These are phyloP conservation scores for Anisognathus igniventris DNA, from an alignment of 2,797 vertebrate genomes.

Conservation along the genomic window DNA sequence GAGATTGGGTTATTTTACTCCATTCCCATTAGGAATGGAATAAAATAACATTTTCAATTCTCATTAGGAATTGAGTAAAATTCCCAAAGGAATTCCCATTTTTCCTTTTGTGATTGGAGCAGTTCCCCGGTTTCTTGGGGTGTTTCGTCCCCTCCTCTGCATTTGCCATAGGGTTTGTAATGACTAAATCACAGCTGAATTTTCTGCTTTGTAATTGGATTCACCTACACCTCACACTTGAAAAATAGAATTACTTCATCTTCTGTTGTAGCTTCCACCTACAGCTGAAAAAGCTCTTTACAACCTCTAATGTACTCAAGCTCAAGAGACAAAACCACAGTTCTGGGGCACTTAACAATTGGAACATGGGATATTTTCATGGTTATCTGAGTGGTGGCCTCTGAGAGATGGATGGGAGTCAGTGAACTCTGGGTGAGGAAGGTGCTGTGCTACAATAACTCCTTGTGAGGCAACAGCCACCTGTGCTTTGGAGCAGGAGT, in stretches of 20 bases:
- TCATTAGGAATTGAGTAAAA: neutral
- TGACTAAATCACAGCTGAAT: neutral
- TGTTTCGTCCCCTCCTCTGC: neutral
- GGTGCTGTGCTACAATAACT: neutral
- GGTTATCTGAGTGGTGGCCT: neutral
- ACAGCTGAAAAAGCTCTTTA: neutral
- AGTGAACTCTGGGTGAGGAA: neutral
- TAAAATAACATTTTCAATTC: neutral
- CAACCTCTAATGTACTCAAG: neutral
- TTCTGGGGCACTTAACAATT: neutral
- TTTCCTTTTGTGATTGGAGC: neutral
- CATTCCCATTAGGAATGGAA: neutral
- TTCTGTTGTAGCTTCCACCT: neutral
- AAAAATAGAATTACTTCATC: neutral
- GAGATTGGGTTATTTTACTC: constrained; percentile 45
- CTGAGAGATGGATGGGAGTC: neutral
- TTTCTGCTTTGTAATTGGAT: neutral
- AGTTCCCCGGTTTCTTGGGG: neutral
- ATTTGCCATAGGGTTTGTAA: neutral
- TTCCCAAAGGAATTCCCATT: neutral
- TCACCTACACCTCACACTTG: neutral
- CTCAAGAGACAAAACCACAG: neutral
- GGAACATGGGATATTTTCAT: neutral
- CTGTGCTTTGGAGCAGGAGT: neutral
- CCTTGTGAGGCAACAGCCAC: neutral